Evolutionary conservation across 2,888 invertebrate genomes (phyloP), one percentile per base, ranked within the genome.

Genomic region (Lucinisca nassula): DNA sequence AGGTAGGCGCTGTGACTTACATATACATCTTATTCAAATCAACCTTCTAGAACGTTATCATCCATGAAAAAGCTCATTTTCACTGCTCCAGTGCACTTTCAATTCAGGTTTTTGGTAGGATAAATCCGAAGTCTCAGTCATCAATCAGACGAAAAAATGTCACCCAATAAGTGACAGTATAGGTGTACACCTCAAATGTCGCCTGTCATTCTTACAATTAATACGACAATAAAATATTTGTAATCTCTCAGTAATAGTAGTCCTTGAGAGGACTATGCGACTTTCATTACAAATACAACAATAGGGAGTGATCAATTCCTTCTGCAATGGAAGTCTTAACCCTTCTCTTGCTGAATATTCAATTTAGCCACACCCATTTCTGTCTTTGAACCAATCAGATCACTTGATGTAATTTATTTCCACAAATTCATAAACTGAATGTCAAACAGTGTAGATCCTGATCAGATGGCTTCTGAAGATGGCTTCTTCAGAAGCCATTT

Each of bases 1-100:
- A 67, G 67, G 67, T 67, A 67, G 67, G 21, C 67, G 10, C 67
- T 35, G 35, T 35, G 67, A 67, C 35, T 67, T 67, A 67, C 67
- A 35, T 67, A 67, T 67, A 67, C n/a, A 58, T 58, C 24, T 35
- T 67, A 67, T 67, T 67, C 35, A 67, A 67, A 67, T 35, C 67
- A 35, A 21, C 35, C 8, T 21, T 67, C 35, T 30, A 4, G 30
- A 30, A 24, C 21, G n/a, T 27, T 61, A 1, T 27, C 61, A 30
- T 30, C 30, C 61, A 35, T 67, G 35, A 67, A 67, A 35, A 10
- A 8, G 8, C 27, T 67, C 67, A 67, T 35, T 67, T 67, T 4
- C 21, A 35, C 32, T 21, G 35, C 67, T 24, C 35, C 35, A 21
- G 32, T 67, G 67, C 67, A 67, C 67, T 67, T 67, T 67, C 67